Conservation (phyloP, 53 echinoderm and acorn worm genomes). For the Antedon mediterranea region DNA sequence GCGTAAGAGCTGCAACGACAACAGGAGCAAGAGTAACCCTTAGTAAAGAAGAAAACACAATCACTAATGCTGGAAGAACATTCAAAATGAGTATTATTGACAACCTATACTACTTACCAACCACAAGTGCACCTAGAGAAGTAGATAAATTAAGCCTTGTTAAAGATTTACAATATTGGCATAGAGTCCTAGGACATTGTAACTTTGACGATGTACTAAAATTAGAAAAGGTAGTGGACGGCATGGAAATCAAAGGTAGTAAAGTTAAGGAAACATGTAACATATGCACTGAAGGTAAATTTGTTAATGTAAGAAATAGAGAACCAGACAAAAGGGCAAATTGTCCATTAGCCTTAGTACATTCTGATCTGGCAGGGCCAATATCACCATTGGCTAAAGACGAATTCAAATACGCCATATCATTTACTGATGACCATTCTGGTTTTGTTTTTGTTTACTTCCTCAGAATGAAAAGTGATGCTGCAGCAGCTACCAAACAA, state of each 20-base stretch:
- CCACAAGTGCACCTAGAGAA: neutral
- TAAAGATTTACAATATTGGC: neutral
- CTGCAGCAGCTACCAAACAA: neutral
- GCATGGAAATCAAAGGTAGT: neutral
- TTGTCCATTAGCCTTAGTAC: neutral
- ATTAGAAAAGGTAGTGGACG: neutral
- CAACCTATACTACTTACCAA: neutral
- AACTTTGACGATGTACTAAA: neutral
- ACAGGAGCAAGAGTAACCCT: neutral
- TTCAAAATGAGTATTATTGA: neutral
- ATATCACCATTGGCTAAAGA: neutral
- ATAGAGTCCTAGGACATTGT: neutral
- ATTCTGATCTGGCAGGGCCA: neutral
- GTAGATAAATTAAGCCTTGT: too few species aligned
- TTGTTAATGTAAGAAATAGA: neutral
- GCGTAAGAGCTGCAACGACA: neutral
- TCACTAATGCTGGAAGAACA: neutral
- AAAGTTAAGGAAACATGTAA: too few species aligned
- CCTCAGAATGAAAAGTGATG: neutral
- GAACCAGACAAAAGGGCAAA: neutral
- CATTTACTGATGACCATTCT: neutral
- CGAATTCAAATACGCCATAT: neutral
- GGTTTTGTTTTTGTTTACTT: neutral
- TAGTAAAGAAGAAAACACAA: neutral
- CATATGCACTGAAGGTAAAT: neutral